Conservation (phyloP, 2,888 invertebrate species). For the Acrobasis repandana region DNA sequence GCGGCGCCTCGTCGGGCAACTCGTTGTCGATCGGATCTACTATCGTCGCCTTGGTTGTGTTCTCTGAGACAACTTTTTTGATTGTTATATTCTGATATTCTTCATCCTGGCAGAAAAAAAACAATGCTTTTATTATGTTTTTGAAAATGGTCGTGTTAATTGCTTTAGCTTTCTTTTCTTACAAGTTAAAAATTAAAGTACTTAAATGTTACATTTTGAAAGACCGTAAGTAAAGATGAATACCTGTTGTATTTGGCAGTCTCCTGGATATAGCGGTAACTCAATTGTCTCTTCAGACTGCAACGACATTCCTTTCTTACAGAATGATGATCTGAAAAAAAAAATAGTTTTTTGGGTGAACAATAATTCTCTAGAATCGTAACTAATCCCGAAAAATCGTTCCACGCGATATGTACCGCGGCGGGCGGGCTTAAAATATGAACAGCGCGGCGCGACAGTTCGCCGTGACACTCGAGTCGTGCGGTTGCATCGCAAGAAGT, state of each 20-base stretch:
- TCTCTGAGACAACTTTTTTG: conserved; percentile 45
- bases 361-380: no score
- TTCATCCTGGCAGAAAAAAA: conserved; percentile 48
- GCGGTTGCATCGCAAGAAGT: no score
- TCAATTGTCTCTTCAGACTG: conserved; percentile 88
- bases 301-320: conserved; percentile 88
- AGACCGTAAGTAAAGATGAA: background rate
- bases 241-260: conserved; percentile 87
- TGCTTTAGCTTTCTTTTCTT: no score
- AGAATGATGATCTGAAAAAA: conserved; percentile 87
- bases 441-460: no score
- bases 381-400: no score
- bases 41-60: conserved; percentile 51
- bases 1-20: conserved; percentile 66
- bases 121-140: background rate
- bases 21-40: conserved; percentile 70
- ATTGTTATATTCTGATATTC: conserved; percentile 47
- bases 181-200: no score
- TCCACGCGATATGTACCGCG: no score
- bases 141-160: no score
- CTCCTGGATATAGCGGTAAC: conserved; percentile 89
- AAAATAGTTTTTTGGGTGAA: no score
- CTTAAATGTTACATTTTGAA: background rate
- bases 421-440: no score
- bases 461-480: no score